phyloP scores from a whole-genome alignment of 2,113 vertebrate genomes.

The Rhinoptilus africanus region DNA sequence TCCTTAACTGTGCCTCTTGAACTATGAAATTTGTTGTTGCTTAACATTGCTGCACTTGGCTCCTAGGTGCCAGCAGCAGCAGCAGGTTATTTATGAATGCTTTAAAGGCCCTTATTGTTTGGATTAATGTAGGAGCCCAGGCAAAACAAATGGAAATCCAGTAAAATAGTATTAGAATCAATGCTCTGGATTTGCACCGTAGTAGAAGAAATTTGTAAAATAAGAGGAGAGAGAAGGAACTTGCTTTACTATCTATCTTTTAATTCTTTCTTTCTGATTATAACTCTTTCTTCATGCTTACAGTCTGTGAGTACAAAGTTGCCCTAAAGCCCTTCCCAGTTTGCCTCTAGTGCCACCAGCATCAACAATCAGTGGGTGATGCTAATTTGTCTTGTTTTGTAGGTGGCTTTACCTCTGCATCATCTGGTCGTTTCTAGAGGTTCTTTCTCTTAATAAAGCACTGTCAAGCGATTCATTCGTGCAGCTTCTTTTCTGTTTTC shows the following conservation, averaged over 20 bases:
- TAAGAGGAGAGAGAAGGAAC: background rate
- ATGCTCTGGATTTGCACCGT: slow-evolving; percentile 40
- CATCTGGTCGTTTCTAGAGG: background rate
- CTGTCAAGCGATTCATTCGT: background rate
- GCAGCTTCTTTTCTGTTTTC: background rate
- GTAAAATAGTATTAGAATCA: slow-evolving; percentile 69
- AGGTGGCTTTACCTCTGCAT: slow-evolving; percentile 33
- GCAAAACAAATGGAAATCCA: slow-evolving; percentile 77
- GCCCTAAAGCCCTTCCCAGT: slow-evolving; percentile 24
- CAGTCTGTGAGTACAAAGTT: slow-evolving; percentile 14
- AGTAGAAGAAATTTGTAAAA: slow-evolving; percentile 32
- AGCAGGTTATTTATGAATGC: slow-evolving; percentile 82
- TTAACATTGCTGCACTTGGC: slow-evolving; percentile 72
- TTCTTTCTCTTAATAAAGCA: background rate
- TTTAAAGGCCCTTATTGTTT: slow-evolving; percentile 82
- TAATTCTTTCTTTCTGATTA: background rate
- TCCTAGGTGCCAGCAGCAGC: slow-evolving; percentile 78
- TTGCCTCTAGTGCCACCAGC: slow-evolving; percentile 15
- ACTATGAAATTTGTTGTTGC: slow-evolving; percentile 85
- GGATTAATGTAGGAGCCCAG: slow-evolving; percentile 76
- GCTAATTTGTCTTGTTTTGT: slow-evolving; percentile 42
- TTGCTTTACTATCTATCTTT: background rate
- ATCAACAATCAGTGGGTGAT: slow-evolving; percentile 26
- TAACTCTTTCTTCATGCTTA: background rate
- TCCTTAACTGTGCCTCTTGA: slow-evolving; percentile 81